Base-by-base conservation (phyloP, 2,888 invertebrate genomes). In the Apotomis turbidana region DNA sequence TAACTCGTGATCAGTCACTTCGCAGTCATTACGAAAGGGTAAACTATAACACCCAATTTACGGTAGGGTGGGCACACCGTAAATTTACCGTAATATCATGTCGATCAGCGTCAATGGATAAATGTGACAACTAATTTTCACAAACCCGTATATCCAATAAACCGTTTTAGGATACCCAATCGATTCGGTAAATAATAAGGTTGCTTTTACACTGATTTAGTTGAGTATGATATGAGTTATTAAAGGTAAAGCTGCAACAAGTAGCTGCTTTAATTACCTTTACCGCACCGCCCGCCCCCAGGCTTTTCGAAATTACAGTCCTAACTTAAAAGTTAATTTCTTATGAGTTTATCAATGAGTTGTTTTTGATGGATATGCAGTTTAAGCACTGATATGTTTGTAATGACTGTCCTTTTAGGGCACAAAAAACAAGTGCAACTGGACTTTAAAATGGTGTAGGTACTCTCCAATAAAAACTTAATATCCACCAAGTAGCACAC, bases 181-280 rank as follows among this genome's bases (percentile, higher is more conserved):
- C 8, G 27, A 46, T 46, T n/a, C 0, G 3, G n/a, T 12, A 36
- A 36, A 9, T 0, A 46, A 46, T 66, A 57, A 57, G n/a, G n/a
- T 57, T 46, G n/a, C 2, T 55, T 66, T 57, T 66, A 36, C 66
- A 66, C 27, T n/a, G 36, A 55, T 41, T 6, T 27, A 8, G 44
- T 5, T n/a, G 3, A n/a, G n/a, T 36, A 27, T 54, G 46, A 66
- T 66, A 66, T 27, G 57, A 66, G 55, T 46, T 66, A 5, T 12
- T n/a, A 9, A 46, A 57, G n/a, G 27, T 66, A 46, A 57, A 44
- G 49, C 51, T 36, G 63, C 10, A 68, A 77, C 78, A 79, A 78
- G 78, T 78, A 80, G 82, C 73, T 78, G 77, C 73, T 79, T 75
- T 76, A 77, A 78, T 80, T 71, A 73, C 74, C 58, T 27, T 46